Evolutionary conservation across 2,888 invertebrate species (phyloP), one percentile per base, ranked within the genome.

Genomic region (Dorcus parallelipipedus): DNA sequence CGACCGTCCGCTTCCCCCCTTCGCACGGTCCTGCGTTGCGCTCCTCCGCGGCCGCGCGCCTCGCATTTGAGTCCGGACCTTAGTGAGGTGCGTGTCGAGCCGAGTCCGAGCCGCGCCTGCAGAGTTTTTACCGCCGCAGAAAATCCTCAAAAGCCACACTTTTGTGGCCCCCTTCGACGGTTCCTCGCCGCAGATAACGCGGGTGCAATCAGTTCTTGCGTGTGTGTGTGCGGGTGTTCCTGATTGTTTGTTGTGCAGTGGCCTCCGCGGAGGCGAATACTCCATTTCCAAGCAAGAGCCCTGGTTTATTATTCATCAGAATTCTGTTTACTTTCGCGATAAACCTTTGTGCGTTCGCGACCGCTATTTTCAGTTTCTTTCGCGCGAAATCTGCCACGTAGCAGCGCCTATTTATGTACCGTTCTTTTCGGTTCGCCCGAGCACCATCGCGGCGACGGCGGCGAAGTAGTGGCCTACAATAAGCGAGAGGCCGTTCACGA

Each of bases 11-110:
- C 54, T 61, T 62, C 63, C 60, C 64, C 65, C 66, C 62, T 64
- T 67, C 64, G 62, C 59, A 57, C 58, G 62, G 59, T 66, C 62
- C 66, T 57, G 65, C 67, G 67, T 64, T 68, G 69, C 66, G 62
- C 66, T 64, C 66, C 65, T 66, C 26, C 67, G 69, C 67, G 68
- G 64, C 68, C 70, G 70, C 70, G 69, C 69, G 68, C 67, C 69
- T 65, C 69, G 68, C 70, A 71, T 70, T 70, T 70, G 72, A 70
- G 71, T 67, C 62, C 63, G 65, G 64, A 65, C 62, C 60, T 57
- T 62, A 59, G 49, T 20, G 23, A 49, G 47, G 50, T 45, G 61
- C 53, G 60, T 52, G 55, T 59, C 56, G 58, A 48, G 56, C 52
- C 49, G 61, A 56, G 52, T 47, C 38, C 55, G 50, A 64, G 55